These are phyloP conservation scores for Achroia grisella DNA, from an alignment of 1,140 invertebrate species.

Conservation along the genomic window DNA sequence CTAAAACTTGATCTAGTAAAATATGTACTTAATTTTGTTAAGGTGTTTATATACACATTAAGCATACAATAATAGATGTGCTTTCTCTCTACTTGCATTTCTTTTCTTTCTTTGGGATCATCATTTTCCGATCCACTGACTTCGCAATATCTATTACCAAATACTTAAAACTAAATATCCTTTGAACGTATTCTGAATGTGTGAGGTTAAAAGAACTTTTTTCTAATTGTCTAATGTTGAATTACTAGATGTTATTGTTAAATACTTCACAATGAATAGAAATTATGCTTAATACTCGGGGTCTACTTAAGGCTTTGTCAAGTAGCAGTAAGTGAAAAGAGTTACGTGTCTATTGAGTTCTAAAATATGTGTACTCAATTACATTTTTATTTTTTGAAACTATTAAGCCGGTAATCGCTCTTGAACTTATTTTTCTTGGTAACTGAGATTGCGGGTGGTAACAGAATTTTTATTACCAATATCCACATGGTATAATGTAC, in stretches of 20 bases:
- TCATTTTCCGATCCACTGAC: constrained; percentile 30
- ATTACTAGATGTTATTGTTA: background rate
- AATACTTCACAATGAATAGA: background rate
- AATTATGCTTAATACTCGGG: constrained; percentile 5
- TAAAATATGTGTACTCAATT: constrained; percentile 7
- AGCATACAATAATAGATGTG: no score
- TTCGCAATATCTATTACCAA: constrained; percentile 8
- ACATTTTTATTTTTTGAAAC: constrained; percentile 8
- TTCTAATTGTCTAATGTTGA: constrained; percentile 19
- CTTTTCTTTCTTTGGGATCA: constrained; percentile 1
- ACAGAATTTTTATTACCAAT: no score
- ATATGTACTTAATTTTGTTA: no score
- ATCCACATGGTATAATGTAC: no score
- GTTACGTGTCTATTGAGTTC: constrained; percentile 4
- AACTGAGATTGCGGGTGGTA: constrained; percentile 2
- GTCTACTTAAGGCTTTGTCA: constrained; percentile 2
- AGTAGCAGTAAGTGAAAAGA: constrained; percentile 8
- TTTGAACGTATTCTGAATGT: constrained; percentile 15
- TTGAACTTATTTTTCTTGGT: constrained; percentile 3
- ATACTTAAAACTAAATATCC: constrained; percentile 3
- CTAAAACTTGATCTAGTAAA: no score
- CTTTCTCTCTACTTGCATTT: background rate
- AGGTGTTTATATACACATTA: no score
- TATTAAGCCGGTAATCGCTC: constrained; percentile 8
- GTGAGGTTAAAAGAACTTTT: constrained; percentile 13